Evolutionary conservation across 1,140 invertebrate species (phyloP).

Genomic region (Rhopalosiphum maidis): DNA sequence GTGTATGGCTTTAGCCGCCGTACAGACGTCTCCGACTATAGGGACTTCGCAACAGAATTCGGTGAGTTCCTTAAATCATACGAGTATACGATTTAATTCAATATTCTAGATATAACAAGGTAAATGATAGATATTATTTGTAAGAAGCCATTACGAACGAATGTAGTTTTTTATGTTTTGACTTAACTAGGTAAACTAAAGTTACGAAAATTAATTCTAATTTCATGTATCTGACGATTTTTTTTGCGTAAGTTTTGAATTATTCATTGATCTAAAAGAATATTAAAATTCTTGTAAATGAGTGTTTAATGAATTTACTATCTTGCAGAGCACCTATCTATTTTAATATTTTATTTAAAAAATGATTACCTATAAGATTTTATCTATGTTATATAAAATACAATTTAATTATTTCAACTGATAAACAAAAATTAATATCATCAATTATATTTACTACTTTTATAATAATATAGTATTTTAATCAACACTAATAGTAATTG

Average conservation of each 20-base stretch:
- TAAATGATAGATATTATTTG: neutral
- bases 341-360: neutral
- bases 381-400: neutral
- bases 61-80: constrained; percentile 63
- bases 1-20: constrained; percentile 73
- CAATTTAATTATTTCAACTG: neutral
- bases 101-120: neutral
- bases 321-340: neutral
- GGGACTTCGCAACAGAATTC: constrained; percentile 73
- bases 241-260: neutral
- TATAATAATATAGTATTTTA: neutral
- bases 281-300: neutral
- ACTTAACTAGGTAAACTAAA: neutral
- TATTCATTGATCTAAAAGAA: neutral
- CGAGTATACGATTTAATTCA: neutral
- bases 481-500: neutral
- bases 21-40: constrained; percentile 74
- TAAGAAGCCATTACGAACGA: neutral
- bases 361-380: neutral
- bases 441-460: neutral
- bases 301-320: neutral
- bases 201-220: neutral
- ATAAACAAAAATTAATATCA: too few relatives aligned
- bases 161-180: neutral
- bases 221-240: neutral